Base-by-base conservation (phyloP, 2,113 vertebrate genomes). In the Casuarius casuarius region DNA sequence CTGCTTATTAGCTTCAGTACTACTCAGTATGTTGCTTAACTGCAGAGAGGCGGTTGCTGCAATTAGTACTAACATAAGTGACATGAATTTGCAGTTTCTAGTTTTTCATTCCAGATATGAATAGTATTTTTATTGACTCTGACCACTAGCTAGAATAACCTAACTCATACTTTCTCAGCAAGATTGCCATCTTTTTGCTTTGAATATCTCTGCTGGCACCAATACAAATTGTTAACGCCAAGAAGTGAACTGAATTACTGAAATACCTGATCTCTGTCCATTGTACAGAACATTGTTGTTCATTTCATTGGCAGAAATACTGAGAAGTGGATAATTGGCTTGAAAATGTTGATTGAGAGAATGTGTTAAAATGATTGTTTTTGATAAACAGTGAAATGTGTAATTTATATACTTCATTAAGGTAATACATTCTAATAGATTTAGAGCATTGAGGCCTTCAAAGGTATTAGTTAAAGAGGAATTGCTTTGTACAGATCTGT, bases 301-400 rank as follows among this genome's bases (percentile, higher is more conserved):
- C 54, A 80, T 46, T 94, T 82, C 56, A 61, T 83, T 95, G 90
- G 67, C 93, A 95, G 72, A 90, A 80, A 51, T 75, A 42, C 0
- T 2, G 85, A 78, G 68, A 79, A 74, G n/a, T 67, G 48, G 73
- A 95, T 83, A 93, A 87, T 49, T 79, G 14, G 78, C 46, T 94
- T 83, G 74, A 89, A 93, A 96, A 91, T 94, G 84, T 22, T 94
- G 90, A 79, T 94, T 54, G 66, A 84, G 96, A 75, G 61, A 93
- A 93, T 62, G 65, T 88, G 35, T 58, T 95, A 63, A 93, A 72
- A 52, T 33, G 44, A 87, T 71, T 62, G 23, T 73, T 85, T 46
- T 67, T 89, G 66, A 81, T 93, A 86, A 96, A 79, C 46, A 91
- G 40, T 61, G 52, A 87, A 82, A 80, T 84, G 59, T 68, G 20